Conservation (phyloP, 2,113 vertebrate species). For the Myodes glareolus region DNA sequence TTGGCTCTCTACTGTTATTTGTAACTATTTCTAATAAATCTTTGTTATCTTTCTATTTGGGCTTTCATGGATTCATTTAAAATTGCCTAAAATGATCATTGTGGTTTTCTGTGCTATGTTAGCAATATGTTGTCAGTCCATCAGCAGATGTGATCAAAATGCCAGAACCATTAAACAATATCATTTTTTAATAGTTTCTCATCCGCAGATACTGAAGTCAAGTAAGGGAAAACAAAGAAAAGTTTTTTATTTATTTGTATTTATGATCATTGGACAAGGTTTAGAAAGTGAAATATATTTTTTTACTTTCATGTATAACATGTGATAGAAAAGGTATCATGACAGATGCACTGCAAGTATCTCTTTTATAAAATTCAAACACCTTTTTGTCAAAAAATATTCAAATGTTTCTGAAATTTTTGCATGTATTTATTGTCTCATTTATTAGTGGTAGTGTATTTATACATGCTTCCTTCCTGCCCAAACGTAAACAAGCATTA, state of each 20-base stretch:
- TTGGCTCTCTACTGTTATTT: too few species aligned
- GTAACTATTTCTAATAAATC: too few species aligned
- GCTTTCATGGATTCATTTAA: too few species aligned
- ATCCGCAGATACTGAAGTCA: not conserved
- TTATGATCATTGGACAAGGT: not conserved
- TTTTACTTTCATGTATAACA: not conserved
- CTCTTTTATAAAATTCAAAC: not conserved
- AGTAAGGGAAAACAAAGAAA: not conserved
- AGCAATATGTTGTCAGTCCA: not conserved
- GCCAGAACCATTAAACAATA: too few species aligned
- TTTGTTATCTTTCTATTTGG: too few species aligned
- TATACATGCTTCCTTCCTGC: not conserved
- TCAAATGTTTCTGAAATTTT: not conserved
- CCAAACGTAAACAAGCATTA: not conserved
- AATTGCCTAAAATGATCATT: too few species aligned
- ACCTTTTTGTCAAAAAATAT: not conserved
- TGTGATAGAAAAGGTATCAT: not conserved
- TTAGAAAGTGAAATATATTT: not conserved
- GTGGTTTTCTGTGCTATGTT: not conserved
- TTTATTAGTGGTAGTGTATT: not conserved
- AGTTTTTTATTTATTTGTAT: not conserved
- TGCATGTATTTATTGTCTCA: not conserved
- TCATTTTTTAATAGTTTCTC: not conserved
- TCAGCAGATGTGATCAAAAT: not conserved
- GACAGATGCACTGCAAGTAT: fast-evolving